These are phyloP conservation scores for Drosophila monieri DNA, from an alignment of 2,888 invertebrate species.

Conservation along the genomic window DNA sequence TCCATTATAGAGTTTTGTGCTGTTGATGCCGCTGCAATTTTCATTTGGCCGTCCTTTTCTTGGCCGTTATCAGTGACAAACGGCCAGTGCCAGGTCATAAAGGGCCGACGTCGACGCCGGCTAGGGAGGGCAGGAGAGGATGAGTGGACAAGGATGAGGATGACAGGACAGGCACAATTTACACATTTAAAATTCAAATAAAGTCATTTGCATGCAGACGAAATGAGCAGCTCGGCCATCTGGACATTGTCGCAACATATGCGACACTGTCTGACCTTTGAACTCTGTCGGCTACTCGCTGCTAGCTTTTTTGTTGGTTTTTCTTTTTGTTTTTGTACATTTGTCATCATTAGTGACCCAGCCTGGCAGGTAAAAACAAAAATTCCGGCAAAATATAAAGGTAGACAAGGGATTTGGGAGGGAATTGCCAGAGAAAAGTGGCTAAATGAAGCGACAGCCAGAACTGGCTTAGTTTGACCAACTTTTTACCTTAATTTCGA, in stretches of 20 bases:
- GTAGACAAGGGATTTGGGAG: slow-evolving; percentile 1
- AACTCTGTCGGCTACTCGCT: slow-evolving; percentile 34
- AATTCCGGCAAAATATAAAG: slow-evolving; percentile 26
- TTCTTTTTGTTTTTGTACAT: slow-evolving; percentile 53
- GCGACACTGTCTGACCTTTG: slow-evolving; percentile 68
- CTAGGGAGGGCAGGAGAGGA: background rate
- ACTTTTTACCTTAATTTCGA: background rate
- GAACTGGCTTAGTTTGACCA: slow-evolving; percentile 20
- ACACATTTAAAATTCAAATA: slow-evolving; percentile 78
- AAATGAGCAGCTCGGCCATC: slow-evolving; percentile 53
- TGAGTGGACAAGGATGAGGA: slow-evolving; percentile 21
- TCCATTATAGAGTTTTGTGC: slow-evolving; percentile 49
- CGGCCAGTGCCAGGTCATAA: slow-evolving; percentile 74
- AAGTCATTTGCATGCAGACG: slow-evolving; percentile 78
- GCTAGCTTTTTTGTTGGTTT: slow-evolving; percentile 20
- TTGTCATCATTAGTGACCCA: slow-evolving; percentile 75
- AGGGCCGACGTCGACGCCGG: slow-evolving; percentile 35
- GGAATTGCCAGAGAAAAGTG: slow-evolving; percentile 14
- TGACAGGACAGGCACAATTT: slow-evolving; percentile 59
- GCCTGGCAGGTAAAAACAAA: slow-evolving; percentile 47
- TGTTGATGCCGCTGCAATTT: slow-evolving; percentile 62
- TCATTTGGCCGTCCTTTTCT: slow-evolving; percentile 57
- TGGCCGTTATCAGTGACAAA: slow-evolving; percentile 75
- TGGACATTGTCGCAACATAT: slow-evolving; percentile 66
- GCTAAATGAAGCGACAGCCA: slow-evolving; percentile 34